phyloP scores from a whole-genome alignment of 2,113 vertebrate genomes.

The Azemiops feae region DNA sequence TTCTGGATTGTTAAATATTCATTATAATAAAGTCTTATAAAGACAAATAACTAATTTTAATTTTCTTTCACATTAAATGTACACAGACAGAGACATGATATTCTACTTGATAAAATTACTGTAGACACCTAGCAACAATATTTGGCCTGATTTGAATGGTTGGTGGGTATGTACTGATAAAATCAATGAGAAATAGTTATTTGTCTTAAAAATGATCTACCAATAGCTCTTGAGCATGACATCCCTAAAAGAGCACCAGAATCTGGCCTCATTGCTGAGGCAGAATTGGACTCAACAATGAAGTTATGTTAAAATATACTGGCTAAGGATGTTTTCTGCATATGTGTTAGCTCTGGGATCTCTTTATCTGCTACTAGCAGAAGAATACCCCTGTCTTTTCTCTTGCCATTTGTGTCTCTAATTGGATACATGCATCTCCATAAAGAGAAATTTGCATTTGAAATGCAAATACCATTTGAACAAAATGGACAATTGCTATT shows the following conservation, averaged over 20 bases:
- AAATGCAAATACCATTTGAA: neutral
- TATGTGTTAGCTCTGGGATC: neutral
- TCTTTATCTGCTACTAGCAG: neutral
- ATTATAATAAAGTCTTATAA: conserved; percentile 2
- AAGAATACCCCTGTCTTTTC: neutral
- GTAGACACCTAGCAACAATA: no score
- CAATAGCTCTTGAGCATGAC: no score
- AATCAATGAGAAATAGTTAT: no score
- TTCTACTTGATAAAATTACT: no score
- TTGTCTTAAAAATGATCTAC: no score
- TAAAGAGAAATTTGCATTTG: neutral
- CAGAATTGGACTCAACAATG: no score
- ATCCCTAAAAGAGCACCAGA: no score
- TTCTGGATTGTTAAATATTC: conserved; percentile 26
- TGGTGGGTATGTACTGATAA: no score
- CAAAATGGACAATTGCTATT: neutral
- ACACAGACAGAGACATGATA: neutral
- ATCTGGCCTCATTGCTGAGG: no score
- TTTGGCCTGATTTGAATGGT: no score
- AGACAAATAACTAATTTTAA: conserved; percentile 35
- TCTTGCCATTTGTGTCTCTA: neutral
- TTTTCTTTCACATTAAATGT: conserved; percentile 29
- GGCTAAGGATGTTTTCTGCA: neutral
- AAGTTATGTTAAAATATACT: no score
- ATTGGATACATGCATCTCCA: neutral